Evolutionary conservation across 2,113 vertebrate species (phyloP).

Genomic region (Calonectris borealis): DNA sequence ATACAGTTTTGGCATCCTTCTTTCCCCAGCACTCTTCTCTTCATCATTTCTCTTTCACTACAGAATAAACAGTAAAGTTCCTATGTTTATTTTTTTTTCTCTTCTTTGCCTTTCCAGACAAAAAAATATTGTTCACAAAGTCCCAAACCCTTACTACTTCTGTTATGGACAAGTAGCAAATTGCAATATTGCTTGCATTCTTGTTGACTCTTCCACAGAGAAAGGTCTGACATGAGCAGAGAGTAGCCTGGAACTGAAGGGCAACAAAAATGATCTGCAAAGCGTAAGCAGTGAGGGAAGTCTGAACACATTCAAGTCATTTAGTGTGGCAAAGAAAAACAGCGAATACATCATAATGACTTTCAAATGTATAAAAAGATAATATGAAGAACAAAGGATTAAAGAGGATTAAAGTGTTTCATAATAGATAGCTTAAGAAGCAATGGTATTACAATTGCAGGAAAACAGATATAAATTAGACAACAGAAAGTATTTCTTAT

Average conservation of each 20-base stretch:
- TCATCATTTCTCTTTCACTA: not conserved
- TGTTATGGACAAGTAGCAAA: not conserved
- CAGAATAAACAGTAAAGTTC: not conserved
- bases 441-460: not conserved
- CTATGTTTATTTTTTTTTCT: not conserved
- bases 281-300: not conserved
- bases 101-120: not conserved
- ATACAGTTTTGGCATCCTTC: not conserved
- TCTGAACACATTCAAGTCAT: not conserved
- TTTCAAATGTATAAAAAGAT: not conserved
- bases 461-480: not conserved
- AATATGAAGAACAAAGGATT: not conserved
- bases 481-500: not conserved
- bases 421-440: not conserved
- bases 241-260: not conserved
- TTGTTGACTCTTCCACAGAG: not conserved
- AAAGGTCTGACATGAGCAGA: not conserved
- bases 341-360: not conserved
- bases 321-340: not conserved
- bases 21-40: not conserved
- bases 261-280: not conserved
- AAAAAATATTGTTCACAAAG: not conserved
- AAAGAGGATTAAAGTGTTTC: not conserved
- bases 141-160: not conserved
- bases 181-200: not conserved